These are phyloP conservation scores for Nibea coibor DNA, from an alignment of 2,113 vertebrate genomes.

Conservation along the genomic window DNA sequence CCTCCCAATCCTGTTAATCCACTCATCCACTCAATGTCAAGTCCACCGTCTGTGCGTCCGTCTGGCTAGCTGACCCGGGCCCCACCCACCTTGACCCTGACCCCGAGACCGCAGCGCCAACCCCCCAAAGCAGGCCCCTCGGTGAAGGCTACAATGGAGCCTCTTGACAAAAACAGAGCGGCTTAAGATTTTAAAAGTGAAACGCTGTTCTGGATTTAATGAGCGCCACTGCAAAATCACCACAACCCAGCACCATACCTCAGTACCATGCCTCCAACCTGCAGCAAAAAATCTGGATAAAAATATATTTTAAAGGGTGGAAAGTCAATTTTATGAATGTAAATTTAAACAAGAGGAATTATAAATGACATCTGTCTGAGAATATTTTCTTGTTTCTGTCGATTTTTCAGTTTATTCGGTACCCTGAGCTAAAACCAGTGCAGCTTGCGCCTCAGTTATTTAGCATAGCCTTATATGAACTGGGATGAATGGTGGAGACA, in stretches of 20 bases:
- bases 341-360: neutral
- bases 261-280: neutral
- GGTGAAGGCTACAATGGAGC: slow-evolving; percentile 52
- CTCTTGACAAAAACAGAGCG: slow-evolving; percentile 22
- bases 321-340: no score
- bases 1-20: slow-evolving; percentile 69
- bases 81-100: slow-evolving; percentile 78
- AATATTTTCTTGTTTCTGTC: neutral
- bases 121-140: slow-evolving; percentile 30
- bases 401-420: neutral
- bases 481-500: neutral
- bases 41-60: slow-evolving; percentile 79
- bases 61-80: slow-evolving; percentile 73
- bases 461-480: neutral
- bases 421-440: neutral
- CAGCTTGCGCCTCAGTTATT: neutral
- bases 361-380: neutral
- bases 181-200: slow-evolving; percentile 19
- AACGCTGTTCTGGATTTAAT: neutral
- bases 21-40: slow-evolving; percentile 81
- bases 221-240: neutral
- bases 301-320: no score
- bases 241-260: neutral
- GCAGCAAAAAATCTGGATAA: neutral
- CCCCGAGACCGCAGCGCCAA: slow-evolving; percentile 43